Base-by-base conservation (phyloP, 1,140 invertebrate genomes). In the Amphibalanus amphitrite region DNA sequence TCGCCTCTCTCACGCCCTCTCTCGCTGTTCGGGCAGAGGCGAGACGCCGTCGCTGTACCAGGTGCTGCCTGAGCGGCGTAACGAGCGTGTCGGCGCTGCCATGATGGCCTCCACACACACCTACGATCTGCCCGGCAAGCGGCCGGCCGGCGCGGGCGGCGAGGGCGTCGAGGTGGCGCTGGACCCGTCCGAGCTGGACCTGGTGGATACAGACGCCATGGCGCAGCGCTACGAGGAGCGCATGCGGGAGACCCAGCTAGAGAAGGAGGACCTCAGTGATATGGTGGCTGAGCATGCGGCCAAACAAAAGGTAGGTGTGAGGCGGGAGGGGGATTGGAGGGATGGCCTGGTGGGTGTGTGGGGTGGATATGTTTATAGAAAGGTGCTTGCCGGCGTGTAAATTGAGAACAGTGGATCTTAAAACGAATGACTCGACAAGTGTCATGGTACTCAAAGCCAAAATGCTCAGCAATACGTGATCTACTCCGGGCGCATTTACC, bases 221-320 rank as follows among this genome's bases (percentile, higher is more conserved):
- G 93, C 95, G 70, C 92, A 93, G 59, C 84, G 95, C 47, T 98
- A 98, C 80, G 97, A 99, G 79, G 92, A 97, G 76, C 94, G 96
- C 72, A 88, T 97, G 81, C 84, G 92, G 68, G 94, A 97, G 78
- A 89, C 93, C 77, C 91, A 95, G 77, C 89, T 92, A 40, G 88
- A 90, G 74, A 90, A 93, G 74, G 97, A 98, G 83, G 97, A 98
- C 84, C 85, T 98, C 23, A 96, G 93, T 28, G 96, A 99, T 79
- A 97, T 99, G 95, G 86, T 98, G 73, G 95, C 95, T 29, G 95
- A 98, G 82, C 95, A 98, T 81, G 93, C 95, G 28, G 93, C 94
- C 29, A 87, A 94, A 76, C 93, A 97, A 80, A 94, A 93, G 84
- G 65, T 23, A 59, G 47, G 47, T 20, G 47, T 20, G 10, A 20